These are phyloP conservation scores for Caenorhabditis tropicalis DNA, from an alignment of 1,140 invertebrate genomes.

Conservation along the genomic window DNA sequence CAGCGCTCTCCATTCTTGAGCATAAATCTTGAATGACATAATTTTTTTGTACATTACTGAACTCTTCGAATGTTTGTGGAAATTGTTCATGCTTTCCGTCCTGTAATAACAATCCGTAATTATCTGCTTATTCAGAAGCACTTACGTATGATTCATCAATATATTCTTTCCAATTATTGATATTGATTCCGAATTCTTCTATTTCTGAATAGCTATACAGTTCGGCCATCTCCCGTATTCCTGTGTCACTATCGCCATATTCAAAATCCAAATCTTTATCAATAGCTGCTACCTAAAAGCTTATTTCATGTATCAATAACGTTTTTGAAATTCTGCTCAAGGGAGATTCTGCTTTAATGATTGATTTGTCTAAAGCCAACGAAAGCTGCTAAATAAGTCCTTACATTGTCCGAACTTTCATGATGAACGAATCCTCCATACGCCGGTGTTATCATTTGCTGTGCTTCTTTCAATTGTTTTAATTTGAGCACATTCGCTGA, in stretches of 20 bases:
- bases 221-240: conserved; percentile 65
- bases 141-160: conserved; percentile 54
- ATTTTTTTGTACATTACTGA: background rate
- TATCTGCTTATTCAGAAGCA: background rate
- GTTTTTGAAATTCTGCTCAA: too few species aligned
- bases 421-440: conserved; percentile 47
- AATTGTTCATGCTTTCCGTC: background rate
- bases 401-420: conserved; percentile 40
- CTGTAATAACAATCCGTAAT: background rate
- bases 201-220: conserved; percentile 70
- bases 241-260: conserved; percentile 65
- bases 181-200: conserved; percentile 65
- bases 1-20: conserved; percentile 61
- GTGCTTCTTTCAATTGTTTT: conserved; percentile 58
- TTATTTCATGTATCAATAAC: too few species aligned
- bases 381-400: conserved; percentile 47
- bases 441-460: conserved; percentile 33
- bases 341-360: too few species aligned
- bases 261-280: conserved; percentile 64
- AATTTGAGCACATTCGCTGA: conserved; percentile 67
- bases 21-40: conserved; percentile 55
- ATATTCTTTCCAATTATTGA: conserved; percentile 61
- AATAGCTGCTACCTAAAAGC: conserved; percentile 4
- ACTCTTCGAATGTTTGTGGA: background rate
- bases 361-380: too few species aligned